Evolutionary conservation across 2,113 vertebrate species (phyloP), one percentile per base, ranked within the genome.

Genomic region (Aphyosemion australe): DNA sequence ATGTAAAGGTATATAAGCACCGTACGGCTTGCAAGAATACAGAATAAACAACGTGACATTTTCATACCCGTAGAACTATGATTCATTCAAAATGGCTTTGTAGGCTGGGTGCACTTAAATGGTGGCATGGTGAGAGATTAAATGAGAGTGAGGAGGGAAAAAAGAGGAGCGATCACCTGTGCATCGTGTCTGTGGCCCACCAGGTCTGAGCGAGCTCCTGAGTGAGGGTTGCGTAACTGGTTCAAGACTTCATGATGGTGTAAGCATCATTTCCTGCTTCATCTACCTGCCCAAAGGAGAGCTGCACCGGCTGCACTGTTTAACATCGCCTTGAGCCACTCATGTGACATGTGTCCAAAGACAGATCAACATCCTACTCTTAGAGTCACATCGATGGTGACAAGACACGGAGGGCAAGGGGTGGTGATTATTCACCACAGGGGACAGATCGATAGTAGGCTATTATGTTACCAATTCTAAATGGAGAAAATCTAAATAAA

Each of bases 191-290:
- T 62, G 61, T 65, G 69, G 58, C 65, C 63, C 62, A 70, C 11
- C 58, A 47, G 74, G 48, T 81, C 63, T 64, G 61, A 78, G 50
- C 58, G 69, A 66, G 67, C 67, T 65, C 49, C 63, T 47, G 55
- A 56, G 66, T 68, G 51, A 74, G 64, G 49, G 80, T 86, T 86
- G 71, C 78, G 51, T 87, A 86, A 86, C 76, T 61, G 70, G 61
- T 85, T 80, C 81, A 88, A 81, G 65, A 80, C 82, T 81, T 77
- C 78, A 82, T 76, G 73, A 83, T 78, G 51, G 69, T 60, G 46
- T 46, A 62, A 64, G 79, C 58, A 67, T 86, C 66, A 85, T 84
- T 83, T 78, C 74, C 85, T 76, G 78, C 62, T 84, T 82, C 79
- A 82, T 86, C 85, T 72, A 84, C 83, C 66, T 89, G 84, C 71